A percentile compares a stretch with the other conserved stretches of the same genome.
Evolutionary conservation across 2,797 vertebrate species (phyloP).

Genomic region (Acrossocheilus wenchowensis): DNA sequence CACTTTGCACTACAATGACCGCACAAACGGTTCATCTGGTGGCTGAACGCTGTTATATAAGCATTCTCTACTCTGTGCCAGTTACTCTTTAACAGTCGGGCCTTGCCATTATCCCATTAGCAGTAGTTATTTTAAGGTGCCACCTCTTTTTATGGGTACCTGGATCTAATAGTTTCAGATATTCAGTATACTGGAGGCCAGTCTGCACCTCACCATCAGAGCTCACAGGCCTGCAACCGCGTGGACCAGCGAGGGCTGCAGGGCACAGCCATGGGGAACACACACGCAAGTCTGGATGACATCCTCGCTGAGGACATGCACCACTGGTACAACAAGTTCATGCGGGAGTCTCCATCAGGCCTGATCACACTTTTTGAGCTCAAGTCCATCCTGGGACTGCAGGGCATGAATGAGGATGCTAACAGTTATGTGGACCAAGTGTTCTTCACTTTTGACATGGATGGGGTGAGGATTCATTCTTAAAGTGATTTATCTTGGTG

Average conservation of each 20-base stretch:
- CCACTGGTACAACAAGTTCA: constrained; percentile 90
- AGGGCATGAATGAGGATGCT: constrained; percentile 85
- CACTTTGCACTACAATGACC: constrained; percentile 2
- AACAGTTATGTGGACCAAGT: constrained; percentile 87
- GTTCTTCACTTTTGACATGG: constrained; percentile 90
- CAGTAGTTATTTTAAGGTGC: constrained; percentile 53
- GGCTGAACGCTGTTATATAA: constrained; percentile 42
- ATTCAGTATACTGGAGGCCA: background rate
- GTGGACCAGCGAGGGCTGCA: constrained; percentile 11
- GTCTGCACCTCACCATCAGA: constrained; percentile 18
- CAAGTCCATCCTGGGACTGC: constrained; percentile 85
- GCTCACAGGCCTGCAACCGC: background rate
- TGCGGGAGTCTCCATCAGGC: constrained; percentile 87
- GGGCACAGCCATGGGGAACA: constrained; percentile 71
- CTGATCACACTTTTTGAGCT: constrained; percentile 89
- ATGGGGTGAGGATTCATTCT: constrained; percentile 80
- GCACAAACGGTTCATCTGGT: background rate
- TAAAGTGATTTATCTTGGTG: background rate
- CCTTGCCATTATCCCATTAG: constrained; percentile 56
- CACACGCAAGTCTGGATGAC: constrained; percentile 75
- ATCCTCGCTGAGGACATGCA: constrained; percentile 88
- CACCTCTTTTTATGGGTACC: constrained; percentile 37
- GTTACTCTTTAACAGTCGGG: constrained; percentile 20
- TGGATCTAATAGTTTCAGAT: constrained; percentile 52
- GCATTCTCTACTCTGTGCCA: constrained; percentile 28